Evolutionary conservation across 2,797 vertebrate genomes (phyloP).

Genomic region (Thalassophryne amazonica): DNA sequence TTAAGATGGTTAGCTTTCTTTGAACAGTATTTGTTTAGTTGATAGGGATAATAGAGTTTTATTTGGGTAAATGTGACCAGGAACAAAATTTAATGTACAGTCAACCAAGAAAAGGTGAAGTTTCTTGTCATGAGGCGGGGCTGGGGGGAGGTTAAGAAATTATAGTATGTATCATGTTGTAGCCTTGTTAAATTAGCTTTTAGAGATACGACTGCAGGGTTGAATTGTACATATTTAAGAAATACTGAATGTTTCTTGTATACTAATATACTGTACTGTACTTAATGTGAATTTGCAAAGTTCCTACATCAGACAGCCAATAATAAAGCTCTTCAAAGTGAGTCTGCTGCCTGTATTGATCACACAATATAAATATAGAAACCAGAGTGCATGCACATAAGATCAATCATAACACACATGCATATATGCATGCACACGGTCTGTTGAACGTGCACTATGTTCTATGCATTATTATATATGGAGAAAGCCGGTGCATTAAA

Average conservation of each 20-base stretch:
- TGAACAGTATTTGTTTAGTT: conserved; percentile 32
- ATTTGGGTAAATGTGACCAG: not conserved
- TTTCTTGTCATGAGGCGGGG: conserved; percentile 10
- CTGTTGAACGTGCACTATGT: no score
- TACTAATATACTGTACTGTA: conserved; percentile 71
- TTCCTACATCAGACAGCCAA: conserved; percentile 61
- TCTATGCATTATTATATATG: no score
- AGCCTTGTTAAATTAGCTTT: conserved; percentile 24
- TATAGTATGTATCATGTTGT: not conserved
- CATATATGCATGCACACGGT: not conserved
- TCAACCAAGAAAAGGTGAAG: conserved; percentile 28
- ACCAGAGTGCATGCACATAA: not conserved
- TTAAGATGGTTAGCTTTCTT: conserved; percentile 11
- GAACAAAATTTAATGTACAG: conserved; percentile 26
- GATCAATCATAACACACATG: not conserved
- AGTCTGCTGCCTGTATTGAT: conserved; percentile 33
- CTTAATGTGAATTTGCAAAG: conserved; percentile 72
- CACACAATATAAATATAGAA: not conserved
- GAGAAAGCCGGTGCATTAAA: conserved; percentile 25
- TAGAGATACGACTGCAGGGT: conserved; percentile 28
- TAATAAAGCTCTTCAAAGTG: conserved; percentile 70
- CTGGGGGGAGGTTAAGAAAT: not conserved
- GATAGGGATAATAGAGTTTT: not conserved
- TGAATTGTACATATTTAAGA: conserved; percentile 54
- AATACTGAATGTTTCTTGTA: conserved; percentile 70